Evolutionary conservation across 2,888 invertebrate genomes (phyloP).

Genomic region (Drosophila anomalata): DNA sequence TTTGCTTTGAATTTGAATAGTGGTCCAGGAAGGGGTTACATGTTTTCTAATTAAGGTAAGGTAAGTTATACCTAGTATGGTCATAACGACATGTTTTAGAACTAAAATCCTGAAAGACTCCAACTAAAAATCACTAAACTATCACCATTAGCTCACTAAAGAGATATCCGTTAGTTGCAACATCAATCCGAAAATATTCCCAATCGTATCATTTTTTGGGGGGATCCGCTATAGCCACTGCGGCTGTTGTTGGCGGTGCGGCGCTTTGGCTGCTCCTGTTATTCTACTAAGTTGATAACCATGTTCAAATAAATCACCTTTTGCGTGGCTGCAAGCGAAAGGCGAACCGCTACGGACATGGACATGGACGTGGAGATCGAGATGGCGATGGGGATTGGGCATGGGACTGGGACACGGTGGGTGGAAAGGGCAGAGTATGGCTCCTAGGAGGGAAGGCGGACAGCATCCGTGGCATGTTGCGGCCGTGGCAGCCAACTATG

Average conservation of each 20-base stretch:
- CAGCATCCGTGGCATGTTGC: constrained; percentile 52
- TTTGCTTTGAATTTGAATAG: not conserved
- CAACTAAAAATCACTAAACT: no score
- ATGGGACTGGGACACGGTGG: not conserved
- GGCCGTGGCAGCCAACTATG: constrained; percentile 49
- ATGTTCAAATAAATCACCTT: constrained; percentile 83
- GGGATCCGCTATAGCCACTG: constrained; percentile 35
- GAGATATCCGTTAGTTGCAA: not conserved
- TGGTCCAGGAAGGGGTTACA: not conserved
- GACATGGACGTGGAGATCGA: constrained; percentile 37
- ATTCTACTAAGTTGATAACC: constrained; percentile 83
- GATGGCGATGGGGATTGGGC: constrained; percentile 12
- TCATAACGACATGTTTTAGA: no score
- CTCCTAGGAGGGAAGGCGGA: constrained; percentile 8
- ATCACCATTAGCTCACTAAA: no score
- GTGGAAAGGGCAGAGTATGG: not conserved
- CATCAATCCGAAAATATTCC: not conserved
- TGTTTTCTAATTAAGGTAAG: not conserved
- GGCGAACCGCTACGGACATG: constrained; percentile 55
- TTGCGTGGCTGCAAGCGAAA: constrained; percentile 80
- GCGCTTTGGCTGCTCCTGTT: constrained; percentile 80
- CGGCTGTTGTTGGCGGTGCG: constrained; percentile 59
- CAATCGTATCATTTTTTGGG: constrained; percentile 38
- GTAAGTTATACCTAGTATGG: not conserved
- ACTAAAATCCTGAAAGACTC: no score